Evolutionary conservation across 2,888 invertebrate species (phyloP).

Genomic region (Palloptera scutellata): DNA sequence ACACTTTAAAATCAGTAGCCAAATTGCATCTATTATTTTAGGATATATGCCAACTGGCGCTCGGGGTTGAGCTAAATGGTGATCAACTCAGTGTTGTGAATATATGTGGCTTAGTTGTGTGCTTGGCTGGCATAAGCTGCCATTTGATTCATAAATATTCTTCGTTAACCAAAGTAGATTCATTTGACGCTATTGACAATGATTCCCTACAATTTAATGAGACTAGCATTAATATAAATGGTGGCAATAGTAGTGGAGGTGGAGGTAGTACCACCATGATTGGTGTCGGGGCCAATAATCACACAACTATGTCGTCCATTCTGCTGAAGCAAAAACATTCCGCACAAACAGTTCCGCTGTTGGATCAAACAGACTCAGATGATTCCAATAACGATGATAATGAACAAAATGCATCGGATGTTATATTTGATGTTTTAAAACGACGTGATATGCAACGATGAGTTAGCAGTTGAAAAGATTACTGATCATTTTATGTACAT

Average conservation of each 20-base stretch:
- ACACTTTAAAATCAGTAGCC: not conserved
- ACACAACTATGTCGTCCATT: conserved; percentile 29
- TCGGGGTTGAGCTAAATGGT: conserved; percentile 88
- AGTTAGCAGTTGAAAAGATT: conserved; percentile 32
- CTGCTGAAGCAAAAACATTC: conserved; percentile 46
- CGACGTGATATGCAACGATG: conserved; percentile 65
- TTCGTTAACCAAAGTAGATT: conserved; percentile 48
- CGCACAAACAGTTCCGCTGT: conserved; percentile 57
- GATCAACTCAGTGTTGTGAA: conserved; percentile 86
- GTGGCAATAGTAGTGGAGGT: conserved; percentile 16
- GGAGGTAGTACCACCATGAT: conserved; percentile 17
- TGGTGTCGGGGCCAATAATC: conserved; percentile 24
- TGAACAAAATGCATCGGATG: conserved; percentile 66
- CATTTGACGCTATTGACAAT: conserved; percentile 47
- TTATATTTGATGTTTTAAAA: conserved; percentile 69
- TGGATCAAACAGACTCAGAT: conserved; percentile 62
- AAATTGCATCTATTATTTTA: conserved; percentile 58
- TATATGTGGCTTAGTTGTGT: conserved; percentile 83
- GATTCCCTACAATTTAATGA: conserved; percentile 41
- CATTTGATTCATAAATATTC: conserved; percentile 81
- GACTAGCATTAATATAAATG: conserved; percentile 44
- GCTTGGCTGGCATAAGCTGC: conserved; percentile 85
- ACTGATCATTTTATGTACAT: conserved; percentile 2
- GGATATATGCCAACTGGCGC: conserved; percentile 91
- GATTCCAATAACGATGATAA: conserved; percentile 57